Percentiles rank a stretch among this genome's conserved stretches.
Conservation (phyloP, 1,140 invertebrate genomes). For the Drosophila kohkoa region DNA sequence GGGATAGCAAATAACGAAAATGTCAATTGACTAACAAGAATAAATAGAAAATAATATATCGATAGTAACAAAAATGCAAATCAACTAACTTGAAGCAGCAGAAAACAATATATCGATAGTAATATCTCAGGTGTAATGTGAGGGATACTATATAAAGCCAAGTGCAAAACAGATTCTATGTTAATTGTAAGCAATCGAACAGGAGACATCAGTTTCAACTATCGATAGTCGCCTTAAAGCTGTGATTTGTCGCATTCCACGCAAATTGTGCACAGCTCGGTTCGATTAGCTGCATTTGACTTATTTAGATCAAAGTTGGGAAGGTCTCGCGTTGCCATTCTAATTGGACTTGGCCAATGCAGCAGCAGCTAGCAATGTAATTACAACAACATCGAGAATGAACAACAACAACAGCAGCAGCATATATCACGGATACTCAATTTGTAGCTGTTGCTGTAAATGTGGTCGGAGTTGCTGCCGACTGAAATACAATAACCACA, state of each 20-base stretch:
- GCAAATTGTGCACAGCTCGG: background rate
- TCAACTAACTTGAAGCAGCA: too few species aligned
- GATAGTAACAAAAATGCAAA: too few species aligned
- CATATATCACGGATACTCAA: conserved; percentile 6
- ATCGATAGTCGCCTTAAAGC: background rate
- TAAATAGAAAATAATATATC: too few species aligned
- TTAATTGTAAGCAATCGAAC: too few species aligned
- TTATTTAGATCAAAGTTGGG: conserved; percentile 8
- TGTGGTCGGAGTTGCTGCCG: background rate
- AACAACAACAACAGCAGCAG: background rate
- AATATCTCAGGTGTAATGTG: too few species aligned
- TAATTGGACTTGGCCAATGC: conserved; percentile 4
- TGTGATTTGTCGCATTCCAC: conserved; percentile 5
- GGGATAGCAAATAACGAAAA: too few species aligned
- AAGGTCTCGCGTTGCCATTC: background rate
- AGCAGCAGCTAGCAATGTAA: too few species aligned
- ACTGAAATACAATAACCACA: background rate
- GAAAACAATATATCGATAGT: too few species aligned
- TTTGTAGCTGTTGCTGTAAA: background rate
- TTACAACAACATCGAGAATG: background rate
- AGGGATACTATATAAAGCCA: too few species aligned
- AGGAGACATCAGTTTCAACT: background rate
- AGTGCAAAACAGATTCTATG: too few species aligned
- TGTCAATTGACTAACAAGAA: too few species aligned
- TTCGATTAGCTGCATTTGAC: background rate